A percentile compares a stretch with the other conserved stretches of the same genome.
phyloP scores from a whole-genome alignment of 2,113 vertebrate species.

The Trochalopteron elliotii region DNA sequence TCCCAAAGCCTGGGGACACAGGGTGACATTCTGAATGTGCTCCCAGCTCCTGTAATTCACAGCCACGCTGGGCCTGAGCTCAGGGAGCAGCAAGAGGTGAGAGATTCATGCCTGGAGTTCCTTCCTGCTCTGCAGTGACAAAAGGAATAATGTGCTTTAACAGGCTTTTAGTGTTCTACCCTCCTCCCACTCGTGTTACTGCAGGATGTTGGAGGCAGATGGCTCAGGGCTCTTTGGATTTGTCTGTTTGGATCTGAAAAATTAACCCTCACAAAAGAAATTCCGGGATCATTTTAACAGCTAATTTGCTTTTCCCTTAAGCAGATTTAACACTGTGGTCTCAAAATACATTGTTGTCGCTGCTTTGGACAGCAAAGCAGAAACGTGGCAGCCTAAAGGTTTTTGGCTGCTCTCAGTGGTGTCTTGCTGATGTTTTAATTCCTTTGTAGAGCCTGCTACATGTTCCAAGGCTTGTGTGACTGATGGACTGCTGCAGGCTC shows the following conservation, averaged over 20 bases:
- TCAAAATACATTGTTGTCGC: not conserved
- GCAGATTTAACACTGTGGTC: not conserved
- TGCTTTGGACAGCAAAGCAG: not conserved
- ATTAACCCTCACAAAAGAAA: not conserved
- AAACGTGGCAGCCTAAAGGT: not conserved
- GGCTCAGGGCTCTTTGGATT: not conserved
- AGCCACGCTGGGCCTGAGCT: not conserved
- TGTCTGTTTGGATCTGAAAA: not conserved
- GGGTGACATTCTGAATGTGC: not conserved
- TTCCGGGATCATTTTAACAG: not conserved
- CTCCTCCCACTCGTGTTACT: conserved; percentile 58
- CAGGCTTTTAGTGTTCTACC: conserved; percentile 35
- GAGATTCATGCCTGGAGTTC: not conserved
- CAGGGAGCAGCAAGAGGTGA: not conserved
- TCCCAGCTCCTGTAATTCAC: not conserved
- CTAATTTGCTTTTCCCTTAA: not conserved
- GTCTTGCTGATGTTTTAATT: conserved; percentile 10
- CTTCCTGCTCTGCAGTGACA: conserved; percentile 12
- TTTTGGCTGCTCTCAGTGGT: not conserved
- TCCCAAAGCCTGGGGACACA: not conserved
- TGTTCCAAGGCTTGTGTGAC: not conserved
- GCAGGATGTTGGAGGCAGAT: conserved; percentile 51
- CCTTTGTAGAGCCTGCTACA: not conserved
- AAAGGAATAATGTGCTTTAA: conserved; percentile 17
- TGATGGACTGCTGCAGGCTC: not conserved